Evolutionary conservation across 2,113 vertebrate genomes (phyloP), one percentile per base, ranked within the genome.

Genomic region (Heptranchias perlo): DNA sequence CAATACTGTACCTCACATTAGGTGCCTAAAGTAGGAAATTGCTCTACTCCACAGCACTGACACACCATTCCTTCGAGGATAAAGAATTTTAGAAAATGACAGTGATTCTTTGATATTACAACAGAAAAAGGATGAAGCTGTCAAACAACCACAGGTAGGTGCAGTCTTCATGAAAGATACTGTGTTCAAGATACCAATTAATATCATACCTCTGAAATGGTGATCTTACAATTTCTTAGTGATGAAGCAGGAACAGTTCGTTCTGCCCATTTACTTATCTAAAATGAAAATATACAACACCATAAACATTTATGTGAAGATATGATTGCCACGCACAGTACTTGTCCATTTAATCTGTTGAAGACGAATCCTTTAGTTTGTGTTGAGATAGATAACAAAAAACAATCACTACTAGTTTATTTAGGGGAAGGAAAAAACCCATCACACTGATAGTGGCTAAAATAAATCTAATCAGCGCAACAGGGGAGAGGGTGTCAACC

Each of bases 191-290:
- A 78, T 3, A n/a, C 2, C 18, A 82, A 47, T 44, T 82, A 44
- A 82, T 21, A 82, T 21, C 78, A 82, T 87, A 93, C 89, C 89
- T 23, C n/a, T 62, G 89, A 93, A 93, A 93, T 21, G 61, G 89
- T 39, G 35, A 93, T 62, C 89, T 39, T 62, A 23, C 89, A 39
- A 23, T 62, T 39, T 93, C 18, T 93, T 39, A 93, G 16, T 62
- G 89, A 93, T 39, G 89, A 21, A 18, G 14, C 11, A 39, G 64
- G 6, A 62, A n/a, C 2, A 21, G 39, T 11, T 64, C 39, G 4
- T 93, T 64, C 44, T 35, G 64, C 3, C 58, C 58, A 64, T 39
- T 93, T 16, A n/a, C n/a, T 18, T n/a, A 62, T 21, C 89, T 93
- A 62, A 62, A 64, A 62, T 18, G 2, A n/a, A 93, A 62, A 93